Percentiles rank a stretch among this genome's conserved stretches.
phyloP scores from a whole-genome alignment of 2,888 invertebrate species.

The Exocentrus adspersus region DNA sequence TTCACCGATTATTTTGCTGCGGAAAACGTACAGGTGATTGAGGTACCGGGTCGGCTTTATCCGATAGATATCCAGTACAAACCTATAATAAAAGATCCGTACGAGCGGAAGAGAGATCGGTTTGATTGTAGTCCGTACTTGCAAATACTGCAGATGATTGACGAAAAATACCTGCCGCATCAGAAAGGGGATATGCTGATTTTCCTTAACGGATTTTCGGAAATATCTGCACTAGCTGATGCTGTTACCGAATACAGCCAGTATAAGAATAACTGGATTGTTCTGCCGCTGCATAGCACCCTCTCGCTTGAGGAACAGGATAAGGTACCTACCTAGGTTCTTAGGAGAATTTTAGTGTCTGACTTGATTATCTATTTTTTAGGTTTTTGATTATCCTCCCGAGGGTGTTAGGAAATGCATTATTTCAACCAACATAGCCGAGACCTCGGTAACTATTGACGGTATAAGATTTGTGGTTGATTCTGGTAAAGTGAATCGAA shows the following conservation, averaged over 20 bases:
- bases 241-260: conserved; percentile 84
- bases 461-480: conserved; percentile 97
- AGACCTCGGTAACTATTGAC: conserved; percentile 98
- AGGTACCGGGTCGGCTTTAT: conserved; percentile 91
- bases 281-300: conserved; percentile 92
- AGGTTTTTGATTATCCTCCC: conserved; percentile 88
- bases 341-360: neutral
- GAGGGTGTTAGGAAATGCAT: conserved; percentile 96
- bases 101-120: conserved; percentile 72
- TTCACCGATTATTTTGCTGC: conserved; percentile 88
- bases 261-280: conserved; percentile 87
- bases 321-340: conserved; percentile 70
- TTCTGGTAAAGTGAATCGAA: conserved; percentile 93
- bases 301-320: conserved; percentile 95
- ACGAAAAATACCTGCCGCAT: conserved; percentile 80
- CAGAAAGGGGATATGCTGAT: conserved; percentile 88
- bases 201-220: conserved; percentile 91
- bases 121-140: conserved; percentile 95
- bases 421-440: conserved; percentile 97
- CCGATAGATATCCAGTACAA: conserved; percentile 91
- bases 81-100: conserved; percentile 73
- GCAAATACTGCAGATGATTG: conserved; percentile 91
- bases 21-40: conserved; percentile 73
- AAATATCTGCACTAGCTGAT: conserved; percentile 88
- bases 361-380: neutral